phyloP scores from a whole-genome alignment of 2,113 vertebrate genomes.

The Haemorhous mexicanus region DNA sequence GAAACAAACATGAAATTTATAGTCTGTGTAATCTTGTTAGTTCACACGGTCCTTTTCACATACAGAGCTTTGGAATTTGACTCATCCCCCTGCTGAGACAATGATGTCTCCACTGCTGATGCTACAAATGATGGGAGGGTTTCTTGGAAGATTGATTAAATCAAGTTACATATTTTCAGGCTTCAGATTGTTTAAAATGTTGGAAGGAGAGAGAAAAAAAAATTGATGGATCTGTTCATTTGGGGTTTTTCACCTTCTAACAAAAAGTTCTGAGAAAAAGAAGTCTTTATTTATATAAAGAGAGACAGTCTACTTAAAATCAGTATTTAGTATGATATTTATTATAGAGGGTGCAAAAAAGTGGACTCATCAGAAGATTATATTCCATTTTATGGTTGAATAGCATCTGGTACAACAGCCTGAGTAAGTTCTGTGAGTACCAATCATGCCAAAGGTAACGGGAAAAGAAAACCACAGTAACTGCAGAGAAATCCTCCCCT shows the following conservation, averaged over 20 bases:
- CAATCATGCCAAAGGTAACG: neutral
- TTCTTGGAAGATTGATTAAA: neutral
- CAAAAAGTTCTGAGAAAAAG: neutral
- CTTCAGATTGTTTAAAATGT: neutral
- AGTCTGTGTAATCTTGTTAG: neutral
- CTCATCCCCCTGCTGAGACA: neutral
- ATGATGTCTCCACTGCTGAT: neutral
- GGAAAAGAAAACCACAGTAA: neutral
- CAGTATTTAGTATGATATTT: neutral
- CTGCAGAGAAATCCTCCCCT: neutral
- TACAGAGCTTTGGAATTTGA: neutral
- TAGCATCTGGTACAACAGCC: neutral
- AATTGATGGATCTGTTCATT: neutral
- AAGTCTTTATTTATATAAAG: neutral
- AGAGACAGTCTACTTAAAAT: neutral
- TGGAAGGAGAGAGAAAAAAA: neutral
- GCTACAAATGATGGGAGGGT: fast-evolving
- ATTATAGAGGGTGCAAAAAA: neutral
- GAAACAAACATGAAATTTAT: neutral
- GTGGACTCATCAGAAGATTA: neutral
- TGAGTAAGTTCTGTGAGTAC: neutral
- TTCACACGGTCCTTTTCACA: neutral
- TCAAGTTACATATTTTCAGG: fast-evolving
- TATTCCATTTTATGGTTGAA: neutral
- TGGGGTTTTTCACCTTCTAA: neutral